phyloP scores from a whole-genome alignment of 2,113 vertebrate genomes.

The Tyto alba region DNA sequence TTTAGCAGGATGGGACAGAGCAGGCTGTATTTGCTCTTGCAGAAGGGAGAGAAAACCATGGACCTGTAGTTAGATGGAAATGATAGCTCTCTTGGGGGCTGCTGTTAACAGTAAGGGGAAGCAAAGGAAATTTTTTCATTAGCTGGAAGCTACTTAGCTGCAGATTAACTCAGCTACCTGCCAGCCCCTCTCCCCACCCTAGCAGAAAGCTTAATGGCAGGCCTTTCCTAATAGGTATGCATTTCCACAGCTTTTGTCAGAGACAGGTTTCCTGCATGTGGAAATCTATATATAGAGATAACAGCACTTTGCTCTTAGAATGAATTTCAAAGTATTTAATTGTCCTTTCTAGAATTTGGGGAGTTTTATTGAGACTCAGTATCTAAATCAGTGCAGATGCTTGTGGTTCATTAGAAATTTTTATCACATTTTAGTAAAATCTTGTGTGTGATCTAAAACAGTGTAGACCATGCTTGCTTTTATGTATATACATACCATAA shows the following conservation, averaged over 20 bases:
- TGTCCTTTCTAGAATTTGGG: background rate
- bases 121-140: background rate
- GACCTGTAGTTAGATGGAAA: background rate
- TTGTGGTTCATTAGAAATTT: background rate
- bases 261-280: background rate
- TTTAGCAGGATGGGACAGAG: background rate
- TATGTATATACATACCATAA: background rate
- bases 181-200: background rate
- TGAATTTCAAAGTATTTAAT: background rate
- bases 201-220: background rate
- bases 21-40: background rate
- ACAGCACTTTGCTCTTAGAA: background rate
- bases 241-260: background rate
- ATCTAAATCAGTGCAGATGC: background rate
- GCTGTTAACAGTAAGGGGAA: background rate
- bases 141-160: background rate
- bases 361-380: background rate
- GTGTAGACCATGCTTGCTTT: background rate
- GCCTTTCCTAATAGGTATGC: background rate
- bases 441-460: background rate
- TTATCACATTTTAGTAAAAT: background rate
- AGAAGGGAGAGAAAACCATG: background rate
- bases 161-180: background rate
- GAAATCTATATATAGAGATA: background rate
- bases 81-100: background rate